These are phyloP conservation scores for Indicator maculatus DNA, from an alignment of 2,113 vertebrate species.

Conservation along the genomic window DNA sequence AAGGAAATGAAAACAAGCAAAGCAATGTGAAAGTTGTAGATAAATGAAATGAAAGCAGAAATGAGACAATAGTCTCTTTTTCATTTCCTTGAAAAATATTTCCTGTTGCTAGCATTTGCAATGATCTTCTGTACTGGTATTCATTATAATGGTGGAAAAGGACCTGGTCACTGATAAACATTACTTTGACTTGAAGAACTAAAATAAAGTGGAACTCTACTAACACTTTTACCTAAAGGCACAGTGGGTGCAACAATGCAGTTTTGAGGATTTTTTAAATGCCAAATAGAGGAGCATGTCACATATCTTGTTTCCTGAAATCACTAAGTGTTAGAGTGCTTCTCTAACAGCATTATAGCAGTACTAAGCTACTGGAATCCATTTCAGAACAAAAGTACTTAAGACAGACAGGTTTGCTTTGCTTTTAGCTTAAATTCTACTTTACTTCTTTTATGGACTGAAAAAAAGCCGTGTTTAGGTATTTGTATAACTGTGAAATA, in stretches of 20 bases:
- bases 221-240: background rate
- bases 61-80: background rate
- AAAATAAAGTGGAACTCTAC: background rate
- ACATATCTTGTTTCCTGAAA: background rate
- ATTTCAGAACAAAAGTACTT: background rate
- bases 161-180: background rate
- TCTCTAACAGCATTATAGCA: background rate
- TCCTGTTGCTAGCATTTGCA: background rate
- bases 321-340: background rate
- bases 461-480: constrained; percentile 59
- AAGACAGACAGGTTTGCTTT: constrained; percentile 21
- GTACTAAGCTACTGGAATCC: background rate
- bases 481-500: constrained; percentile 74
- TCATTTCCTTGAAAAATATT: constrained; percentile 15
- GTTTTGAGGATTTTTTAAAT: background rate
- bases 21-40: constrained; percentile 5
- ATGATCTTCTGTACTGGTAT: background rate
- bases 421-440: constrained; percentile 14
- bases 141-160: background rate
- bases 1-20: constrained; percentile 20
- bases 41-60: background rate
- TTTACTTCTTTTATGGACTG: constrained; percentile 58
- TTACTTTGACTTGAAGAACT: background rate
- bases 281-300: background rate
- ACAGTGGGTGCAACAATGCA: background rate